Conservation (phyloP, 2,888 invertebrate genomes). For the Phortica magna region DNA sequence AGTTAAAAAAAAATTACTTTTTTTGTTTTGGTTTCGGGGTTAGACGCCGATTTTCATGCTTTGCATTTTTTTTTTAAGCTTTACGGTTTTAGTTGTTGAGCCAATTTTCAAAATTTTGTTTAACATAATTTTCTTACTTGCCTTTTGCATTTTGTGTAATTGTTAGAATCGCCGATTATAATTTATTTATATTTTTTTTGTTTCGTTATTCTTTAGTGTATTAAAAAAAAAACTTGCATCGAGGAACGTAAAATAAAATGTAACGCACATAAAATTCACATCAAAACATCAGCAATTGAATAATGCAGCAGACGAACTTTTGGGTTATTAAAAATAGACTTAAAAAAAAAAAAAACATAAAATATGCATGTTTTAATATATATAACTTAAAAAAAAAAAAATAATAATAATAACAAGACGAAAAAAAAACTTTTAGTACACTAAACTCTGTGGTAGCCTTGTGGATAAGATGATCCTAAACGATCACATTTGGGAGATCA, state of each 20-base stretch:
- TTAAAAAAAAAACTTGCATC: slow-evolving; percentile 1
- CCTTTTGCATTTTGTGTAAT: background rate
- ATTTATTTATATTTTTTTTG: background rate
- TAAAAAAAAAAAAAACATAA: background rate
- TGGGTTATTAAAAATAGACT: background rate
- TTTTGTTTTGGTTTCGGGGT: slow-evolving; percentile 1
- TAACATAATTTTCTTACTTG: slow-evolving; percentile 42
- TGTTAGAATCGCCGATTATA: background rate
- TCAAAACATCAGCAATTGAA: too few species aligned
- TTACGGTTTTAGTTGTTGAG: background rate
- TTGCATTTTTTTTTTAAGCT: background rate
- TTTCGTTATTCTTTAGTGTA: background rate
- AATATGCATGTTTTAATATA: background rate
- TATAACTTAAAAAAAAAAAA: background rate
- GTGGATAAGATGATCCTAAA: too few species aligned
- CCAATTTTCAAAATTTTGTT: slow-evolving; percentile 21
- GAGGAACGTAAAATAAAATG: background rate
- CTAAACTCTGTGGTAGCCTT: background rate
- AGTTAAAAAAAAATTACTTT: background rate
- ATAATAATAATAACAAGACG: background rate
- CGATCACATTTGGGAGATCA: too few species aligned
- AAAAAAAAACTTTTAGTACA: background rate
- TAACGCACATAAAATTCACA: background rate
- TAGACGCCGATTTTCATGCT: slow-evolving; percentile 1
- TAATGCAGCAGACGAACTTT: too few species aligned